Base-by-base conservation (phyloP, 2,888 invertebrate species). In the Chrysolina oricalcia region DNA sequence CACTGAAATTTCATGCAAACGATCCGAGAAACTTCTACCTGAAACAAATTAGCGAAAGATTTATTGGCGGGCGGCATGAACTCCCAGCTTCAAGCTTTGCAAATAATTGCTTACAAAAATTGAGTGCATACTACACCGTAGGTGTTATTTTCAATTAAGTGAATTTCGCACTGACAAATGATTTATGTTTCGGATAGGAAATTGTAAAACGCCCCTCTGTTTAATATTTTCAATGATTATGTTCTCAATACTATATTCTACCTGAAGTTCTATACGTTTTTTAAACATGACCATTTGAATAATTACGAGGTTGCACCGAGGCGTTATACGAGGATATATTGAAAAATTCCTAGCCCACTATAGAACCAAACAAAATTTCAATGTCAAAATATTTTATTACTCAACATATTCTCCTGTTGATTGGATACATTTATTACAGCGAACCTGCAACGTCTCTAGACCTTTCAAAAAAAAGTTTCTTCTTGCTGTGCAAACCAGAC, bases 21-120 rank as follows among this genome's bases (percentile, higher is more conserved):
- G 35, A 35, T 35, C 35, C 35, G 8, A 35, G 35, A 35, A 35
- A 6, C 35, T 35, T 3, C 8, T 15, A 59, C 59, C 59, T 59
- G 59, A 27, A 59, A 35, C 59, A n/a, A 9, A 59, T 59, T 59
- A 59, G 59, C 59, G n/a, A 35, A 59, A 27, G 27, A 59, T 59
- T 59, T 59, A 59, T 27, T 27, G 27, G 27, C 59, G 27, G 27
- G 27, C 35, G 59, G 59, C 10, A 15, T n/a, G 59, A 59, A 59
- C 17, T 27, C n/a, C 8, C 35, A 59, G 59, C 35, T 23, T 35
- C 9, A 5, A n/a, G 50, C 50, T 50, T 50, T 4, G 35, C 35
- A 35, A 59, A 59, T 59, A 59, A 59, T 59, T 59, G 59, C 59
- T 59, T 27, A 19, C 27, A 17, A 59, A 59, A 59, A 59, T 59